Base-by-base conservation (phyloP, 2,888 invertebrate species). In the Napeogenes sylphis region DNA sequence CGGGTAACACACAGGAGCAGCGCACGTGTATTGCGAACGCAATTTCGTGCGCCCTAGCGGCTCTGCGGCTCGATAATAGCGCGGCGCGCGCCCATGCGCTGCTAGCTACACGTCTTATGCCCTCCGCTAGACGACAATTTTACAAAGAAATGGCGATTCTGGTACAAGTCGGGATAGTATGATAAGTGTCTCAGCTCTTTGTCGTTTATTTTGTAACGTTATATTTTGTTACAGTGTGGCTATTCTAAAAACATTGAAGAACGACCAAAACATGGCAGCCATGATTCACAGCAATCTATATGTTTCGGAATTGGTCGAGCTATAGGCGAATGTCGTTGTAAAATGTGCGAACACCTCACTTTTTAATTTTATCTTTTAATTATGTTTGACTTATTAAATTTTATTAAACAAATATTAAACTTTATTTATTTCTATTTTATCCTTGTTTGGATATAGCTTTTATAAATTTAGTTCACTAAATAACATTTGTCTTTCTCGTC, bases 61-160 rank as follows among this genome's bases (percentile, higher is more conserved):
- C 90, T 0, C 75, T 90, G 4, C 81, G 80, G 58, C 79, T 76
- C 64, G 90, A 90, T 72, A 72, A 87, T 0, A 73, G 77, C 2
- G 82, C 84, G 0, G 81, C 80, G 4, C 74, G 77, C 3, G 88
- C 88, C 0, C 90, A 90, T 89, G 80, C 78, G 0, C 65, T 85
- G 35, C 76, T 90, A 3, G 72, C 83, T 0, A 75, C 70, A 2
- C 71, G 80, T 0, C 83, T 83, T 10, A 73, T 73, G 38, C 83
- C 86, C 0, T 79, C 71, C 47, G 81, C 82, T 0, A 78, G 87
- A 32, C 76, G 85, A 4, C 53, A 74, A n/a, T 75, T 79, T 64
- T 89, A 83, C 73, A 71, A 69, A 32, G 72, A 78, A 30, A 89
- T 89, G 88, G 87, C 87, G 12, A 51, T 47, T 30, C 63, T 76